Evolutionary conservation across 92 coral and sea anemone genomes (phyloP), one percentile per base, ranked within the genome.

Genomic region (Umimayanthus chanpuru): DNA sequence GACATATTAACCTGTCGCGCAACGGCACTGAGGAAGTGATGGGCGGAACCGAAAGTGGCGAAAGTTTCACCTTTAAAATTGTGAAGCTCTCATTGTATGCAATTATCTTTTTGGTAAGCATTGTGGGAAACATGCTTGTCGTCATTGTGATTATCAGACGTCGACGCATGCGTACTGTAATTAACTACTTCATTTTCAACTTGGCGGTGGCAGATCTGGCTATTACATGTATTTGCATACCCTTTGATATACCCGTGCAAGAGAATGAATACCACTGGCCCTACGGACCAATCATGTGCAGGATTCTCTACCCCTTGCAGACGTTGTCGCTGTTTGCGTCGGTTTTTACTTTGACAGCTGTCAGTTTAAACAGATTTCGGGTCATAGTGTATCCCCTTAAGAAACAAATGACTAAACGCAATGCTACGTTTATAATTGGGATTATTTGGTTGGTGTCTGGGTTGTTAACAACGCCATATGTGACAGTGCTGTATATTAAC

Each of bases 91-190:
- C 94, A 9, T 73, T 97, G 39, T 97, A 94, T 64, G 93, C 96
- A n/a, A 72, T 97, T 15, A 97, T 97, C 81, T 97, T 97, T 80
- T 68, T 95, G 79, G 89, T 97, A 16, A 97, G 99, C 68, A 86
- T 95, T 40, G 86, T 95, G 56, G 99, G 99, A 32, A 97, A 97
- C 85, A 81, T 91, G 12, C 85, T 97, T 88, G 99, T 97, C 70
- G 96, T 98, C 80, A 91, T 92, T 38, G 98, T 97, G 75, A 90
- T 97, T 21, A 92, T 96, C 29, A 89, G 94, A 56, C 95, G 98
- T 23, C 93, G 98, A 80, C 94, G 98, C 40, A 93, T 95, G 96
- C 89, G 98, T 68, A 95, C 99, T 21, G 99, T 97, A 68, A 97
- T 98, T 12, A 95, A 95, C 89, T 92, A 95, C 77, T 97, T 97